Conservation (phyloP, 2,797 vertebrate genomes). For the Macroramphosus scolopax region DNA sequence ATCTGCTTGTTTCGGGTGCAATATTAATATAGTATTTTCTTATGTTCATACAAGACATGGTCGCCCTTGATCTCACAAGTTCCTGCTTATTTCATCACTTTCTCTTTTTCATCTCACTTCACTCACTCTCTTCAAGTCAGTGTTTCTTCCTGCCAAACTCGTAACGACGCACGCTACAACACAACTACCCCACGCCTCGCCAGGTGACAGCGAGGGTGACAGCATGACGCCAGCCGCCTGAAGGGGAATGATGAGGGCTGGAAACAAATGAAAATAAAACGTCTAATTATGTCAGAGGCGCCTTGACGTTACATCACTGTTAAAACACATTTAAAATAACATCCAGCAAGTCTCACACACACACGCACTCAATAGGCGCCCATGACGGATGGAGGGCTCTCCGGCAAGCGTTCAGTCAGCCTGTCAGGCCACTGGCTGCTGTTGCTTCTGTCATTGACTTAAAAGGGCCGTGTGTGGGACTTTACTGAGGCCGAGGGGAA, state of each 20-base stretch:
- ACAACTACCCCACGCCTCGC: slow-evolving; percentile 30
- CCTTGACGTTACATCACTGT: slow-evolving; percentile 73
- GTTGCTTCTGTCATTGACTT: slow-evolving; percentile 75
- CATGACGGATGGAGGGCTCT: slow-evolving; percentile 74
- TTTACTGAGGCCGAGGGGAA: slow-evolving; percentile 66
- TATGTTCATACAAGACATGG: slow-evolving; percentile 28
- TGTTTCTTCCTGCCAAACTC: slow-evolving; percentile 28
- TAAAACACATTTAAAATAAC: slow-evolving; percentile 78
- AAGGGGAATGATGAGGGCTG: slow-evolving; percentile 70
- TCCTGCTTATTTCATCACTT: slow-evolving; percentile 39
- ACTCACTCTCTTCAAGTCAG: slow-evolving; percentile 30
- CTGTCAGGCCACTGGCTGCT: slow-evolving; percentile 73
- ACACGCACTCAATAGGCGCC: slow-evolving; percentile 54
- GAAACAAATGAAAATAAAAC: slow-evolving; percentile 79
- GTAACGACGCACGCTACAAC: slow-evolving; percentile 10
- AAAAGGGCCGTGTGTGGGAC: slow-evolving; percentile 72
- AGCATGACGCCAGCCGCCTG: slow-evolving; percentile 57
- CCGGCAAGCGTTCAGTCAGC: slow-evolving; percentile 75
- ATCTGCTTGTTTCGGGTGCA: slow-evolving; percentile 53
- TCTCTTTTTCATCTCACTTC: slow-evolving; percentile 37
- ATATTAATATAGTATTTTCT: slow-evolving; percentile 46
- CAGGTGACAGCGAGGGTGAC: slow-evolving; percentile 67
- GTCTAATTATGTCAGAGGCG: slow-evolving; percentile 74
- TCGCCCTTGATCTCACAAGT: slow-evolving; percentile 42
- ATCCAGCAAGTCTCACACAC: slow-evolving; percentile 59